A percentile compares a stretch with the other conserved stretches of the same genome.
These are phyloP conservation scores for Stenotaenia linearis DNA, from an alignment of 2,888 invertebrate species.

Conservation along the genomic window DNA sequence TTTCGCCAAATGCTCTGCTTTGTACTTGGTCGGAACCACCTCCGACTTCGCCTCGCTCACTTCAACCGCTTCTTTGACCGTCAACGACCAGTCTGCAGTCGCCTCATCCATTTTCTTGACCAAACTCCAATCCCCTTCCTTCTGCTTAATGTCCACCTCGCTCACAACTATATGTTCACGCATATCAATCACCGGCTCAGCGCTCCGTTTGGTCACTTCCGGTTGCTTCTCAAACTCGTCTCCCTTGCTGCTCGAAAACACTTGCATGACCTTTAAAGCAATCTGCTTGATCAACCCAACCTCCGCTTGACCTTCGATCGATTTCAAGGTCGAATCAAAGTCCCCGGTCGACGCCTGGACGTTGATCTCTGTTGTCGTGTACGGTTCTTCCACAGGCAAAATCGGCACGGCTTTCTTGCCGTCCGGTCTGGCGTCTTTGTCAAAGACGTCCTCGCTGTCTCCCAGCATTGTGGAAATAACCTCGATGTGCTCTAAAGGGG, in stretches of 20 bases:
- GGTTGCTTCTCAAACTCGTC: not conserved
- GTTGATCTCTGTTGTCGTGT: constrained; percentile 13
- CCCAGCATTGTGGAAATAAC: constrained; percentile 36
- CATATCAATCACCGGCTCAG: not conserved
- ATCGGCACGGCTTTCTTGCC: constrained; percentile 21
- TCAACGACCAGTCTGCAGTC: not conserved
- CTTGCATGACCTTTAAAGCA: constrained; percentile 35
- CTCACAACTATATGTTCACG: not conserved
- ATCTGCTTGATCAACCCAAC: constrained; percentile 32
- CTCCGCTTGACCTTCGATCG: not conserved
- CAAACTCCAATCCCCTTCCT: not conserved
- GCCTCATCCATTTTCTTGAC: not conserved
- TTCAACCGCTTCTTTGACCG: constrained; percentile 6
- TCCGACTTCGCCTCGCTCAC: not conserved
- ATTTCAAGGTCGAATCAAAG: not conserved
- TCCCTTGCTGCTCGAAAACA: constrained; percentile 31
- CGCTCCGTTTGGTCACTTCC: not conserved
- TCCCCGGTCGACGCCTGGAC: not conserved
- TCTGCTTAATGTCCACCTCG: not conserved
- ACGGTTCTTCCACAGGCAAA: not conserved
- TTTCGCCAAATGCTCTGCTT: not conserved
- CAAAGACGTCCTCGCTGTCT: constrained; percentile 31
- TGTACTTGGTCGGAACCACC: not conserved
- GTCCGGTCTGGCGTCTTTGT: not conserved
- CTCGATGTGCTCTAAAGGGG: constrained; percentile 37